Evolutionary conservation across 1,140 invertebrate species (phyloP), one percentile per base, ranked within the genome.

Genomic region (Palaemon carinicauda): DNA sequence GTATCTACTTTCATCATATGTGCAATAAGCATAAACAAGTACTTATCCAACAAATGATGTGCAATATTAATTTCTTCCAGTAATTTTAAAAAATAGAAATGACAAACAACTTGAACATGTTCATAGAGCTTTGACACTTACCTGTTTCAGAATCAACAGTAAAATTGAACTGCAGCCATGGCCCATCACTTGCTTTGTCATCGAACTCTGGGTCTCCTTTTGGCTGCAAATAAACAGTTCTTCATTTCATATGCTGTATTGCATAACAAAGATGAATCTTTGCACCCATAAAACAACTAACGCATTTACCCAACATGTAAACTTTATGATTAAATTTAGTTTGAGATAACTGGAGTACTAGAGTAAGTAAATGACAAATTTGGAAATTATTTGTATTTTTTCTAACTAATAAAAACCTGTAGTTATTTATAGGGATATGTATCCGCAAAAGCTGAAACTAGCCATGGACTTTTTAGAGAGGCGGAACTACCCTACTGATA

Each of bases 101-200:
- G 27, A 27, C n/a, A 78, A 78, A 65, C 21, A 69, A 69, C 21
- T 24, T 0, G 24, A 7, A 41, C 41, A 41, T 9, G 5, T 1
- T 29, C 65, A 9, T n/a, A 24, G n/a, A 78, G 15, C 9, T 12
- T 1, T 5, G 10, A 21, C 7, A 79, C 82, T 79, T 65, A 85
- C 82, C 82, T 50, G 82, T 85, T 29, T 85, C 82, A 50, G 82
- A 85, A 75, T 85, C 82, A 41, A 85, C 69, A n/a, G 82, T 85
- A 56, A 78, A 85, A 60, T 85, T 85, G 75, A 85, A 74, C 1
- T 85, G 74, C 56, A 85, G 17, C 75, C 82, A 85, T 4, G 60
- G 4, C 24, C 69, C 79, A n/a, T 85, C 82, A 53, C 71, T 75
- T 69, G 74, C 17, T 50, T 85, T 85, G 19, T 85, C 82, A 69